Evolutionary conservation across 2,888 invertebrate species (phyloP).

Genomic region (Drepana falcataria): DNA sequence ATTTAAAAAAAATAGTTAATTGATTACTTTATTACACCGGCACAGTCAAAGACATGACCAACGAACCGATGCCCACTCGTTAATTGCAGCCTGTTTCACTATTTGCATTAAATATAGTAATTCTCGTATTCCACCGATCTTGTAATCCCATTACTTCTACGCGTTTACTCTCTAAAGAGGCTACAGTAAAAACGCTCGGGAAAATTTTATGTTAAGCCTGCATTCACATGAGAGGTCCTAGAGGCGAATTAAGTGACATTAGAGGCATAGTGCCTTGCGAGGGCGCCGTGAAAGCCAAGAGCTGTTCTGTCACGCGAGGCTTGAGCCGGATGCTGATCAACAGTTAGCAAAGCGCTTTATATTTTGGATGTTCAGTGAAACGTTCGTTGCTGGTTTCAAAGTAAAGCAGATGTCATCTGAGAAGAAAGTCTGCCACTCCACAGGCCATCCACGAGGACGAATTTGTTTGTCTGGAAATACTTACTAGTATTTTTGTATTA

Average conservation of each 20-base stretch:
- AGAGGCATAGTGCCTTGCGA: conserved; percentile 68
- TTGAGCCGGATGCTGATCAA: conserved; percentile 31
- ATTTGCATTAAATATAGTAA: conserved; percentile 45
- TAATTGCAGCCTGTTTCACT: conserved; percentile 31
- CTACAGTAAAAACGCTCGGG: conserved; percentile 62
- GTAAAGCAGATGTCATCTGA: too few species aligned
- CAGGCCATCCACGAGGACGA: too few species aligned
- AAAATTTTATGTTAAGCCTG: conserved; percentile 74
- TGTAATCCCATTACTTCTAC: conserved; percentile 70
- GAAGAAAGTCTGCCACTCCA: too few species aligned
- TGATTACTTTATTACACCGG: background rate
- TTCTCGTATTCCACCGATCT: conserved; percentile 36
- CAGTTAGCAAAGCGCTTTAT: conserved; percentile 15
- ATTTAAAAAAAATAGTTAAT: background rate
- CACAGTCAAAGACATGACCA: background rate
- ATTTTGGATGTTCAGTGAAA: background rate
- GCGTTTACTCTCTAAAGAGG: conserved; percentile 70
- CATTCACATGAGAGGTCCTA: conserved; percentile 74
- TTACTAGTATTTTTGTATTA: too few species aligned
- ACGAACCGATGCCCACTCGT: conserved; percentile 12
- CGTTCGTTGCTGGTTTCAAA: too few species aligned
- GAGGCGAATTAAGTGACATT: conserved; percentile 77
- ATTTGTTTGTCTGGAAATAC: too few species aligned
- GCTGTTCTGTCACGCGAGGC: conserved; percentile 58
- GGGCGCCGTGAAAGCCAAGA: conserved; percentile 67